Evolutionary conservation across 2,888 invertebrate species (phyloP), one percentile per base, ranked within the genome.

Genomic region (Agriopis leucophaearia): DNA sequence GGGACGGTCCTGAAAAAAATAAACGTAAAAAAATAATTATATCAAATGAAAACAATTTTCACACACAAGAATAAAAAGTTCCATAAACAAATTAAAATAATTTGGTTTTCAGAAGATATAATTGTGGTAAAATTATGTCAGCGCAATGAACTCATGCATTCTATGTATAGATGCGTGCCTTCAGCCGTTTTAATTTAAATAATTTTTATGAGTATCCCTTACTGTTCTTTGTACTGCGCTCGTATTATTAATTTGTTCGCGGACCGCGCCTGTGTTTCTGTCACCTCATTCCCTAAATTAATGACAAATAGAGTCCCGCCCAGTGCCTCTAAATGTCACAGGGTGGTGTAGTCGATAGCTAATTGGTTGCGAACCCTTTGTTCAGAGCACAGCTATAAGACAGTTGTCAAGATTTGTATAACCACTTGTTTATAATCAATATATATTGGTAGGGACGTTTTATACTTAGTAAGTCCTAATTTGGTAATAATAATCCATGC

Each of bases 271-370:
- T 81, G 79, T 87, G 88, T 88, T 88, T 79, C 87, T 88, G 91
- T 91, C 91, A 90, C 90, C 89, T 91, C 88, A 90, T 89, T 89
- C 83, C 88, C 90, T 83, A 92, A 92, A 92, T 92, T 92, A 92
- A 91, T 91, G 92, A 91, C 92, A 92, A 93, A 93, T 89, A 92
- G 85, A 83, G 84, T 78, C 83, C 80, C 87, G 80, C 86, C 86
- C 85, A 78, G 78, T 73, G 78, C 78, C 81, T 88, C 88, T 88
- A 87, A 90, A 88, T 88, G 90, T 89, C 88, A 87, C 81, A 78
- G 78, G 81, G 81, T 80, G 82, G 81, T 87, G 86, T 87, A 69
- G 88, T 90, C 90, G 85, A 90, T 90, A 85, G 89, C 89, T 90
- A 91, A 91, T 92, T 91, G 90, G 87, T 86, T 88, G 78, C 77